Conservation (phyloP, 2,113 vertebrate genomes). For the Sebastes fasciatus region DNA sequence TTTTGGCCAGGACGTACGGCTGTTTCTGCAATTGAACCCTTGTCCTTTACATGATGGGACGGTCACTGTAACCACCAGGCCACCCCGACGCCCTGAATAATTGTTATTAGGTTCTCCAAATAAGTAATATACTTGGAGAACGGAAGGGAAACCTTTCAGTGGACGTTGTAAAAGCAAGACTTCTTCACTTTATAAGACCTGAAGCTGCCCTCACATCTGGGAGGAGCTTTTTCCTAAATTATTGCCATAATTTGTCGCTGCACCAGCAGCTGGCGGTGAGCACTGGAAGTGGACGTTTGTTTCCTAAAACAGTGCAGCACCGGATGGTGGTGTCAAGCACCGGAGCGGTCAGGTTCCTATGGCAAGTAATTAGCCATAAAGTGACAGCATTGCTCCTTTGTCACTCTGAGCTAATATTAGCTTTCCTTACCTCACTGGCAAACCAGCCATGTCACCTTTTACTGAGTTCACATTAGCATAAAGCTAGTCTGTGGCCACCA, state of each 20-base stretch:
- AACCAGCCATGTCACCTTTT: conserved; percentile 32
- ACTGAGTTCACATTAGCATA: conserved; percentile 25
- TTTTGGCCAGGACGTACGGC: conserved; percentile 47
- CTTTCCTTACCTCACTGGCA: conserved; percentile 69
- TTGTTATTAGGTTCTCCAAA: conserved; percentile 78
- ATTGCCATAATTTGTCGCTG: conserved; percentile 80
- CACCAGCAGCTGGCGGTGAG: conserved; percentile 69
- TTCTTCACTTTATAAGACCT: conserved; percentile 75
- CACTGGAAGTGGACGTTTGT: conserved; percentile 68
- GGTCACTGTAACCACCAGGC: conserved; percentile 65
- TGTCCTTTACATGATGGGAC: conserved; percentile 71
- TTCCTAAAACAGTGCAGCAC: conserved; percentile 75
- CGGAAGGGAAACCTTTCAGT: conserved; percentile 80
- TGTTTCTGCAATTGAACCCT: conserved; percentile 74
- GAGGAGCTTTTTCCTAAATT: conserved; percentile 76
- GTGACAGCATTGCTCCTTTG: conserved; percentile 64
- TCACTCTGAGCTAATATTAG: conserved; percentile 73
- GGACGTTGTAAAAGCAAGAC: conserved; percentile 78
- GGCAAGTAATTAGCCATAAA: conserved; percentile 52
- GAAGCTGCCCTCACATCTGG: conserved; percentile 71
- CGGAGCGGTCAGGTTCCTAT: conserved; percentile 30
- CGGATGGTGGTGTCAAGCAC: conserved; percentile 47
- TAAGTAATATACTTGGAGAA: conserved; percentile 77
- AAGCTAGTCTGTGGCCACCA: not conserved
- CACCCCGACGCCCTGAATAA: conserved; percentile 60